These are phyloP conservation scores for Pica pica DNA, from an alignment of 2,113 vertebrate species.

Conservation along the genomic window DNA sequence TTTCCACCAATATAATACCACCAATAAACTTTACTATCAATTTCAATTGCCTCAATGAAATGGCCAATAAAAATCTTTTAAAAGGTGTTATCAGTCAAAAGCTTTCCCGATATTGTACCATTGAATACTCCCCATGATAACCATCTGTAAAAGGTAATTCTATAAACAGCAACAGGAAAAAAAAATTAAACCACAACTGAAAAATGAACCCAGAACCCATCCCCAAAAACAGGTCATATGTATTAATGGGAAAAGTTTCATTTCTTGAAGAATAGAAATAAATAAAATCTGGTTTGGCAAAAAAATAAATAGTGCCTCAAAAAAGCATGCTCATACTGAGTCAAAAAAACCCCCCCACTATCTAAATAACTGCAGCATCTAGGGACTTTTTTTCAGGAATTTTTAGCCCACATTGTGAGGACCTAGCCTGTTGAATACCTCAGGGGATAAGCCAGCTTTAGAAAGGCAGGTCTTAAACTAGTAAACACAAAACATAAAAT, in stretches of 20 bases:
- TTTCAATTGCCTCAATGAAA: neutral
- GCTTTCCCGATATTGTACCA: neutral
- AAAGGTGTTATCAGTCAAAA: neutral
- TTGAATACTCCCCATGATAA: neutral
- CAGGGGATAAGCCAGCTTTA: rapidly evolving
- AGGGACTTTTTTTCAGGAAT: neutral
- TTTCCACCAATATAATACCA: neutral
- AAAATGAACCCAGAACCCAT: rapidly evolving
- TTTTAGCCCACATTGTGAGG: neutral
- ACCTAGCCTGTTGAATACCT: neutral
- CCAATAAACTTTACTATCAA: neutral
- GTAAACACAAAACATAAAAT: neutral
- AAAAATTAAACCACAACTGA: rapidly evolving
- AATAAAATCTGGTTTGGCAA: neutral
- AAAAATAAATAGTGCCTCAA: neutral
- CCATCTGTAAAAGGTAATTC: neutral
- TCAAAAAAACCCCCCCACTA: rapidly evolving
- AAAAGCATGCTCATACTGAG: neutral
- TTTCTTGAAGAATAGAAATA: neutral
- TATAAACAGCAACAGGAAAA: neutral
- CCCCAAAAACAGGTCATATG: neutral
- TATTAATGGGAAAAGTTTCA: neutral
- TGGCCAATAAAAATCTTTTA: neutral
- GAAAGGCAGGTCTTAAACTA: neutral
- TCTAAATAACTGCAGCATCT: neutral